Conservation (phyloP, 2,113 vertebrate species). For the Oryzias curvinotus region DNA sequence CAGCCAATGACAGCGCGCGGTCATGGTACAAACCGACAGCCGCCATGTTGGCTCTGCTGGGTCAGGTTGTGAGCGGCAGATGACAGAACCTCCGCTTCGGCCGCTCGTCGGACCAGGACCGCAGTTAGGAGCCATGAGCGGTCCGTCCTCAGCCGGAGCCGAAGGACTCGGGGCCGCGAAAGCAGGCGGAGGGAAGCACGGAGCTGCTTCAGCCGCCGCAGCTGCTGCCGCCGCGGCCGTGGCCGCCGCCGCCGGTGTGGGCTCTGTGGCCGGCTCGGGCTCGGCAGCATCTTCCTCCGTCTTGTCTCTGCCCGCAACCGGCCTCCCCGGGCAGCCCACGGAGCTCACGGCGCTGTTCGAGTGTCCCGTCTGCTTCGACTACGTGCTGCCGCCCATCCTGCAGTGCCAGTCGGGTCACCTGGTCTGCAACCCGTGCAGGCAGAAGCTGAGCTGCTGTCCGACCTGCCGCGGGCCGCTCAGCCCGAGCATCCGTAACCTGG, state of each 20-base stretch:
- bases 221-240: conserved; percentile 33
- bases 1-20: conserved; percentile 47
- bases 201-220: conserved; percentile 55
- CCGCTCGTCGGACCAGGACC: conserved; percentile 17
- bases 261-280: conserved; percentile 61
- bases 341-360: conserved; percentile 80
- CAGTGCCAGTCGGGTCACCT: conserved; percentile 82
- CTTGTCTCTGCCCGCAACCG: conserved; percentile 34
- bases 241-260: conserved; percentile 50
- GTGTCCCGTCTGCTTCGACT: conserved; percentile 81
- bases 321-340: conserved; percentile 62
- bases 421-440: conserved; percentile 79
- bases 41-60: conserved; percentile 77
- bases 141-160: conserved; percentile 74
- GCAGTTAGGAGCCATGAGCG: conserved; percentile 71
- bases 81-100: conserved; percentile 35
- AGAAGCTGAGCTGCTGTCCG: conserved; percentile 82
- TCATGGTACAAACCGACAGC: conserved; percentile 59
- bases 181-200: conserved; percentile 71
- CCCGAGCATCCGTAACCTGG: conserved; percentile 81
- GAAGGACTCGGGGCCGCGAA: conserved; percentile 74
- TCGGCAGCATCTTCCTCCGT: conserved; percentile 43
- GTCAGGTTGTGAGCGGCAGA: conserved; percentile 51
- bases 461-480: conserved; percentile 79
- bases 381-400: conserved; percentile 81